phyloP scores from a whole-genome alignment of 2,113 vertebrate genomes.

The Argyrosomus japonicus region DNA sequence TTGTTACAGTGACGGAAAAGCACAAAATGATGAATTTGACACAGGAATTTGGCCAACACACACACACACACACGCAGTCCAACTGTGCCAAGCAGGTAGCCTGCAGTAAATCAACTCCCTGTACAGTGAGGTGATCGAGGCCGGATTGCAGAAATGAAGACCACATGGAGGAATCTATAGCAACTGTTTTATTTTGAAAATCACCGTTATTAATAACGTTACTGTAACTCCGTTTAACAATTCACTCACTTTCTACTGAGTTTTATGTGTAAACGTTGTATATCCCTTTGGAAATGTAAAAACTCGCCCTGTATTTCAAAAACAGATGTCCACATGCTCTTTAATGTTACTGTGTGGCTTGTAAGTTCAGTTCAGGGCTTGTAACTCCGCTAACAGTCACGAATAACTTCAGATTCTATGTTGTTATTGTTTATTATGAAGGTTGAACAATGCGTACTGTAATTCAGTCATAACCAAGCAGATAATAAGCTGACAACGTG shows the following conservation, averaged over 20 bases:
- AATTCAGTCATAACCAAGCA: slow-evolving; percentile 1
- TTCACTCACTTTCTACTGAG: neutral
- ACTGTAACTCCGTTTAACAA: neutral
- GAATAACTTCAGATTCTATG: slow-evolving; percentile 30
- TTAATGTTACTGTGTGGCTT: slow-evolving; percentile 27
- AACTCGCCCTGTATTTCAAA: slow-evolving; percentile 19
- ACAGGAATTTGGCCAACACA: slow-evolving; percentile 34
- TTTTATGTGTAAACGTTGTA: neutral
- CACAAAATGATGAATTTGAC: slow-evolving; percentile 40
- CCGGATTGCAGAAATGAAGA: slow-evolving; percentile 3
- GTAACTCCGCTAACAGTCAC: slow-evolving; percentile 23
- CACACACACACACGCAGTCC: neutral
- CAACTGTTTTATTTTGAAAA: slow-evolving; percentile 12
- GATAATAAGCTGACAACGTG: neutral
- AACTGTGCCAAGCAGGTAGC: slow-evolving; percentile 38
- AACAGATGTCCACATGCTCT: slow-evolving; percentile 49
- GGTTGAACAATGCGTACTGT: neutral
- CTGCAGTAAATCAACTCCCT: slow-evolving; percentile 43
- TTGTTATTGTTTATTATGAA: slow-evolving; percentile 39
- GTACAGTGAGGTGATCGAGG: neutral
- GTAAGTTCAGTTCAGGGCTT: slow-evolving; percentile 12
- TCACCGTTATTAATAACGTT: neutral
- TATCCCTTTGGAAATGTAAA: neutral
- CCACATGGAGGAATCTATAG: slow-evolving; percentile 18
- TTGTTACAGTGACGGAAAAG: slow-evolving; percentile 35